Percentiles rank a stretch among this genome's conserved stretches.
These are phyloP conservation scores for Eurytoma californica DNA, from an alignment of 2,888 invertebrate genomes.

Conservation along the genomic window DNA sequence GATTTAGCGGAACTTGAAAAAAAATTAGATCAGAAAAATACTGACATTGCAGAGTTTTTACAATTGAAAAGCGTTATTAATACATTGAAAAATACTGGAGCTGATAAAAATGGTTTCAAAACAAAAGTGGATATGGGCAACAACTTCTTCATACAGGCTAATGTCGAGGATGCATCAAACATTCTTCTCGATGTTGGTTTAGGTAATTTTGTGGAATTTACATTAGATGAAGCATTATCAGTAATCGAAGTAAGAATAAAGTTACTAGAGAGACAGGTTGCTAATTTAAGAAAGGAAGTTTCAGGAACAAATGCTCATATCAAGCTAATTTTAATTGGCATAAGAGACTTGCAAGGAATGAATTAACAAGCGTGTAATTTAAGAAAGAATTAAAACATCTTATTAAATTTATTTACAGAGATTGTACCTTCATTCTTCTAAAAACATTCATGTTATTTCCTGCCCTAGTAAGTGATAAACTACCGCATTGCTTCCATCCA, in stretches of 20 bases:
- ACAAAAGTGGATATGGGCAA: slow-evolving; percentile 89
- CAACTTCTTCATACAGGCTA: slow-evolving; percentile 88
- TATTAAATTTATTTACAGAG: slow-evolving; percentile 78
- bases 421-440: slow-evolving; percentile 89
- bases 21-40: slow-evolving; percentile 80
- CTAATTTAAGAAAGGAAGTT: slow-evolving; percentile 81
- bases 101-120: slow-evolving; percentile 79
- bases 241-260: slow-evolving; percentile 84
- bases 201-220: slow-evolving; percentile 85
- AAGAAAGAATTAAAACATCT: not conserved
- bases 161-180: slow-evolving; percentile 80
- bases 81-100: slow-evolving; percentile 78
- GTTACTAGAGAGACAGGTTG: slow-evolving; percentile 80
- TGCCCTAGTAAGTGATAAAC: slow-evolving; percentile 88
- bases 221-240: slow-evolving; percentile 82
- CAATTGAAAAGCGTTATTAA: slow-evolving; percentile 85
- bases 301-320: slow-evolving; percentile 86
- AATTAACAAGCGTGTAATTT: slow-evolving; percentile 10
- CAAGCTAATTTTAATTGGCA: slow-evolving; percentile 84
- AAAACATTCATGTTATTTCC: slow-evolving; percentile 90
- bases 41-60: slow-evolving; percentile 83
- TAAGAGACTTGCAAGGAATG: slow-evolving; percentile 78
- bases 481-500: slow-evolving; percentile 95
- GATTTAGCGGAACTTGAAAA: slow-evolving; percentile 81
- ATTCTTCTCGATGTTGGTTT: slow-evolving; percentile 86